These are phyloP conservation scores for Leptonema lineaticorne DNA, from an alignment of 1,140 invertebrate species.

Conservation along the genomic window DNA sequence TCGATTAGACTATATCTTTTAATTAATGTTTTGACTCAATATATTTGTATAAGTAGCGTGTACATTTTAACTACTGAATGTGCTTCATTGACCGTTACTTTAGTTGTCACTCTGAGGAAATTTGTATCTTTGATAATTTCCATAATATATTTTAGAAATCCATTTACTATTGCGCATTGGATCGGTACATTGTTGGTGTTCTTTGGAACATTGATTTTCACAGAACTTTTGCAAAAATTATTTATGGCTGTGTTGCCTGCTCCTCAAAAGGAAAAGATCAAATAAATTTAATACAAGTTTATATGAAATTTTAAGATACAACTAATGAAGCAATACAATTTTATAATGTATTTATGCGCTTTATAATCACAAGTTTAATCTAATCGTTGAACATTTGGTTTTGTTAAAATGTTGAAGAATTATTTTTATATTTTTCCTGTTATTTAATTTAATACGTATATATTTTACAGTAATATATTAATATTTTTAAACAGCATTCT, in stretches of 20 bases:
- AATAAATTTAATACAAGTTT: constrained; percentile 26
- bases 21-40: constrained; percentile 90
- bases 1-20: constrained; percentile 77
- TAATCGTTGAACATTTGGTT: too few relatives aligned
- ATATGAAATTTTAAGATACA: too few relatives aligned
- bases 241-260: constrained; percentile 43
- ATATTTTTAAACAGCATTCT: too few relatives aligned
- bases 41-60: constrained; percentile 93
- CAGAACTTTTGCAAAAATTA: constrained; percentile 66
- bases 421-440: too few relatives aligned
- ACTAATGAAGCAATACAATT: neutral
- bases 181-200: constrained; percentile 90
- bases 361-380: neutral
- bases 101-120: constrained; percentile 94
- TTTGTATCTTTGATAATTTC: constrained; percentile 94
- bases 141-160: constrained; percentile 93
- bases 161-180: constrained; percentile 93
- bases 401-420: too few relatives aligned
- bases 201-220: constrained; percentile 89
- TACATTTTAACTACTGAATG: constrained; percentile 93
- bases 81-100: constrained; percentile 89
- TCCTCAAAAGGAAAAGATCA: constrained; percentile 28
- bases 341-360: neutral
- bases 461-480: too few relatives aligned
- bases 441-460: too few relatives aligned